Percentiles rank a stretch among this genome's conserved stretches.
Conservation (phyloP, 2,113 vertebrate species). For the Aix galericulata region DNA sequence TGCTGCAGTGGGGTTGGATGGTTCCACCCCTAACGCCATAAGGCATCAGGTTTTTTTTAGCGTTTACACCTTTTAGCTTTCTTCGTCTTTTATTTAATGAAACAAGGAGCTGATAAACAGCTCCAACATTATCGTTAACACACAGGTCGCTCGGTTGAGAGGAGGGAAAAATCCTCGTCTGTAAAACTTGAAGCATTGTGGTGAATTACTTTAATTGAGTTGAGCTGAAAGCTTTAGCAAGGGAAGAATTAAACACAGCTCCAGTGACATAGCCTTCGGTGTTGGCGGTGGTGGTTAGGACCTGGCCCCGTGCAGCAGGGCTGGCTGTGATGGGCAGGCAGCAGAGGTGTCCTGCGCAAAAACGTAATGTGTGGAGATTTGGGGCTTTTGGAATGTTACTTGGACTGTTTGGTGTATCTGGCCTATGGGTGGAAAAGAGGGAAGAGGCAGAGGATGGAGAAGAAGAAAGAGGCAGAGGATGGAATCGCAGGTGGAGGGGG, state of each 20-base stretch:
- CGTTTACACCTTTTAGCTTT: neutral
- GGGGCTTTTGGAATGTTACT: rapidly evolving
- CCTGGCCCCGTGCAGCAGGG: rapidly evolving
- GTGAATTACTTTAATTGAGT: neutral
- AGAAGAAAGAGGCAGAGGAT: neutral
- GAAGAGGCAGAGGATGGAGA: neutral
- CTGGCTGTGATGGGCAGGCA: rapidly evolving
- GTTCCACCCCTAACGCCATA: neutral
- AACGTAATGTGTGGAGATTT: rapidly evolving
- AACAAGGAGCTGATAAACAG: neutral
- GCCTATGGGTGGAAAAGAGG: neutral
- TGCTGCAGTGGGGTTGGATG: neutral
- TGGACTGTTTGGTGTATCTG: neutral
- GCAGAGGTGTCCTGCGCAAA: neutral
- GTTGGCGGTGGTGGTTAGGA: neutral
- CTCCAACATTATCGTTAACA: neutral
- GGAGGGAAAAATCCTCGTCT: neutral
- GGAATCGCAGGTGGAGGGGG: neutral
- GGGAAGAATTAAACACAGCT: neutral
- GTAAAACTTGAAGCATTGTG: neutral
- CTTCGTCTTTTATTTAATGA: neutral
- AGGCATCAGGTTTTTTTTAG: neutral
- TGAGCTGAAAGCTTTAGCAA: neutral
- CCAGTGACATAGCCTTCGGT: neutral
- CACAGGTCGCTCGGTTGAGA: neutral